Evolutionary conservation across 2,113 vertebrate species (phyloP), one percentile per base, ranked within the genome.

Genomic region (Forbesichthys papilliferus): DNA sequence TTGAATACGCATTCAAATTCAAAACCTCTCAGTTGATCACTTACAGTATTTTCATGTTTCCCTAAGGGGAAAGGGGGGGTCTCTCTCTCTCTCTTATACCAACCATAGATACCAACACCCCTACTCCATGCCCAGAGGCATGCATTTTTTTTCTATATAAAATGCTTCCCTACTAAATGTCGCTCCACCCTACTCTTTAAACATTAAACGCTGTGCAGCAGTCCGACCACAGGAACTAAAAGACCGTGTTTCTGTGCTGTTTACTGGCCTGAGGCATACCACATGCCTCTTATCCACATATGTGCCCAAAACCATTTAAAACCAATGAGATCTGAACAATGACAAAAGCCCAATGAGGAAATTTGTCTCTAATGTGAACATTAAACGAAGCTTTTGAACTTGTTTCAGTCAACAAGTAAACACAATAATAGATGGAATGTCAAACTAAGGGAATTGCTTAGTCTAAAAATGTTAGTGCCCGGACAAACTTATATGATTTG

Each of bases 181-280:
- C 86, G 79, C 91, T 87, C 89, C 91, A 93, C 90, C 91, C 90
- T 87, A 81, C 87, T 87, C 87, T 92, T 92, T 89, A 92, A 90
- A 91, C 90, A 89, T 92, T 88, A 90, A 90, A 90, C 83, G 75
- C 69, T 84, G 81, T 82, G 85, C 83, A 85, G 83, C 80, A 81
- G 71, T 48, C 66, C 74, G 70, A 85, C 84, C 84, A 80, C 85
- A 86, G 79, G 79, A 84, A 86, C 78, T 85, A 90, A 80, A 88
- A 88, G 79, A 80, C 81, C 69, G 63, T 87, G 82, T 88, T 86
- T 79, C 80, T 86, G 80, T 78, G 75, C 75, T 86, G 85, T 87
- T 88, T 85, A 84, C 80, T 84, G 73, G 78, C 61, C 68, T 79
- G 84, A 84, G 81, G 81, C 71, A 54, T 5, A 80, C 84, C 86